These are phyloP conservation scores for Allacma fusca DNA, from an alignment of 2,888 invertebrate species.

Conservation along the genomic window DNA sequence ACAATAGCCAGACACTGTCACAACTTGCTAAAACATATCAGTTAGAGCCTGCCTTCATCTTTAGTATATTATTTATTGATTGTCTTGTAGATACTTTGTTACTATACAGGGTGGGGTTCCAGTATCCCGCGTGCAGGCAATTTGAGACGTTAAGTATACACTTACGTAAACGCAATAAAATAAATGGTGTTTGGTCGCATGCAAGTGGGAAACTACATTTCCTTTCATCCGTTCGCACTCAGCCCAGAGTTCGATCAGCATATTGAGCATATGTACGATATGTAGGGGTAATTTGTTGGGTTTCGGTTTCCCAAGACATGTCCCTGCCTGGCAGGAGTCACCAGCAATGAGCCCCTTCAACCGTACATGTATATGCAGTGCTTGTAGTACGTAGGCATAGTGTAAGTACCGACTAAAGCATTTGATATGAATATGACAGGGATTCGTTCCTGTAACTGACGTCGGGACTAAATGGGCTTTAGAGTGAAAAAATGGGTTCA, in stretches of 20 bases:
- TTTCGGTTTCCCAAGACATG: not conserved
- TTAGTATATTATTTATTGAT: constrained; percentile 13
- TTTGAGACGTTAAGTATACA: constrained; percentile 30
- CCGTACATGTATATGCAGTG: not conserved
- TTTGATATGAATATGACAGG: not conserved
- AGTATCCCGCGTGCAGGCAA: constrained; percentile 26
- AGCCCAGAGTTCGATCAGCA: not conserved
- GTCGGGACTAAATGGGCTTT: not conserved
- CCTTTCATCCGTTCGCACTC: constrained; percentile 11
- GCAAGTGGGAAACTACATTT: constrained; percentile 13
- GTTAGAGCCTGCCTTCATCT: not conserved
- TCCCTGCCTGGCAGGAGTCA: not conserved
- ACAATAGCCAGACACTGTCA: constrained; percentile 33
- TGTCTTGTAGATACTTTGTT: not conserved
- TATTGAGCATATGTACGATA: too few species aligned
- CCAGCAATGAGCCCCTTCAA: not conserved
- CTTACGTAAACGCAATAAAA: constrained; percentile 28
- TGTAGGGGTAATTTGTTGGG: not conserved
- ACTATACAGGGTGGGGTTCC: not conserved
- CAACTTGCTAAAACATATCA: constrained; percentile 5
- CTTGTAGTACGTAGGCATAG: too few species aligned
- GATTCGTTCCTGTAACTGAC: not conserved
- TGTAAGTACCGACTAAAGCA: not conserved
- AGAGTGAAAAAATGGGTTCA: not conserved
- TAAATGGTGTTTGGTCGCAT: constrained; percentile 31